Conservation (phyloP, 2,797 vertebrate genomes). For the Balearica regulorum region DNA sequence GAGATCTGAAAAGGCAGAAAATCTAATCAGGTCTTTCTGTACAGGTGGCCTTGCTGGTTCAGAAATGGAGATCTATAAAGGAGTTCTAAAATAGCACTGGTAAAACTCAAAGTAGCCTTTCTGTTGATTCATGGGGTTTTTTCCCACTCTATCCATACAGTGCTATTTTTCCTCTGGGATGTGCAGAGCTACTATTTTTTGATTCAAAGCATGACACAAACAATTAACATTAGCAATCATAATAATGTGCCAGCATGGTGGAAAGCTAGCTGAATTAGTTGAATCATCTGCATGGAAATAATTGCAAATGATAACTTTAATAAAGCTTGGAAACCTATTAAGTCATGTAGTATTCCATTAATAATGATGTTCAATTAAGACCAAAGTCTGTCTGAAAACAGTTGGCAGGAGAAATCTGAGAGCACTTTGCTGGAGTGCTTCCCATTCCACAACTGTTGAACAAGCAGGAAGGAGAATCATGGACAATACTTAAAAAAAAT, state of each 20-base stretch:
- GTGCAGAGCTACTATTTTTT: background rate
- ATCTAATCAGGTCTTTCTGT: background rate
- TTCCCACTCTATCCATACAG: background rate
- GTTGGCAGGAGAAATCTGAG: background rate
- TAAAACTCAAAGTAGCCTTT: background rate
- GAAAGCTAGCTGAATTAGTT: background rate
- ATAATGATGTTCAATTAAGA: constrained; percentile 50
- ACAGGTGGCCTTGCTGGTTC: background rate
- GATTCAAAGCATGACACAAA: constrained; percentile 20
- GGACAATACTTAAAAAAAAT: background rate
- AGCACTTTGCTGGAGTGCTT: background rate
- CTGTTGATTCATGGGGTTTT: background rate
- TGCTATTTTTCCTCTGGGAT: background rate
- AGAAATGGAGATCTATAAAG: background rate
- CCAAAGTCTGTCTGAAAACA: background rate
- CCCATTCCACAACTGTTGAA: background rate
- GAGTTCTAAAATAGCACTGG: background rate
- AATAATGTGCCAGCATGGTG: background rate
- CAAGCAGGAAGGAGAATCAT: background rate
- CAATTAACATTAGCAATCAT: constrained; percentile 28
- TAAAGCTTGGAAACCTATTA: constrained; percentile 38
- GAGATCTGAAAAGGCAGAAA: background rate
- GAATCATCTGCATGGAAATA: constrained; percentile 26
- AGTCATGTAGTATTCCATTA: constrained; percentile 23
- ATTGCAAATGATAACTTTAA: constrained; percentile 23